Conservation (phyloP, 2,888 invertebrate genomes). For the Ptilodon capucinus region DNA sequence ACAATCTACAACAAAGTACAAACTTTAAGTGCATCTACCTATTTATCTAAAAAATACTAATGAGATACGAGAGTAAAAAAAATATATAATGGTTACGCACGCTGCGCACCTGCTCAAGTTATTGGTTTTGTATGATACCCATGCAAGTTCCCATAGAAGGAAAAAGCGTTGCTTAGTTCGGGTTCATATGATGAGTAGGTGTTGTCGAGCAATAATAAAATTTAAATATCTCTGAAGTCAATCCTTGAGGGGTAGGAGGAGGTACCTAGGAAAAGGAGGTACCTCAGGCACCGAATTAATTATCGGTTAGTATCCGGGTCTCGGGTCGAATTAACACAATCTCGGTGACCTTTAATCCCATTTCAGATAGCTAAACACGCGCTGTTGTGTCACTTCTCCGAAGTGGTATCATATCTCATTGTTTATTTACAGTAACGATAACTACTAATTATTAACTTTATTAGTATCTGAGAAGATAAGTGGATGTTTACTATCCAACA, state of each 20-base stretch:
- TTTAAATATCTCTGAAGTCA: background rate
- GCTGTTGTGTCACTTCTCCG: conserved; percentile 71
- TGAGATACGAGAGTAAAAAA: background rate
- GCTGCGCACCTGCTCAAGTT: background rate
- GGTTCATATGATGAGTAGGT: too few relatives aligned
- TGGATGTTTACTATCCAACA: too few relatives aligned
- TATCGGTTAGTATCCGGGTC: conserved; percentile 71
- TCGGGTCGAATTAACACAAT: conserved; percentile 75
- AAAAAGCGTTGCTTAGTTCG: too few relatives aligned
- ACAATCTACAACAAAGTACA: conserved; percentile 51
- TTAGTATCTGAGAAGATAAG: conserved; percentile 4
- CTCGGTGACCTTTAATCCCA: conserved; percentile 72
- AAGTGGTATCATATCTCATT: conserved; percentile 55
- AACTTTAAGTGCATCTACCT: conserved; percentile 37
- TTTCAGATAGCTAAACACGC: conserved; percentile 69
- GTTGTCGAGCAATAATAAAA: too few relatives aligned
- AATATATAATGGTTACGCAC: too few relatives aligned
- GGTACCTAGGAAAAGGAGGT: background rate
- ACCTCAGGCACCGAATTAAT: conserved; percentile 48
- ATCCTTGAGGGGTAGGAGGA: background rate
- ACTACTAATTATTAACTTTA: conserved; percentile 27
- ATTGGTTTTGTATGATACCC: too few relatives aligned
- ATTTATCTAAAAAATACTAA: background rate
- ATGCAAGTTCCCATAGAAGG: too few relatives aligned
- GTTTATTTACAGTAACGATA: conserved; percentile 46